Conservation (phyloP, 2,113 vertebrate genomes). For the Cyrtonyx montezumae region DNA sequence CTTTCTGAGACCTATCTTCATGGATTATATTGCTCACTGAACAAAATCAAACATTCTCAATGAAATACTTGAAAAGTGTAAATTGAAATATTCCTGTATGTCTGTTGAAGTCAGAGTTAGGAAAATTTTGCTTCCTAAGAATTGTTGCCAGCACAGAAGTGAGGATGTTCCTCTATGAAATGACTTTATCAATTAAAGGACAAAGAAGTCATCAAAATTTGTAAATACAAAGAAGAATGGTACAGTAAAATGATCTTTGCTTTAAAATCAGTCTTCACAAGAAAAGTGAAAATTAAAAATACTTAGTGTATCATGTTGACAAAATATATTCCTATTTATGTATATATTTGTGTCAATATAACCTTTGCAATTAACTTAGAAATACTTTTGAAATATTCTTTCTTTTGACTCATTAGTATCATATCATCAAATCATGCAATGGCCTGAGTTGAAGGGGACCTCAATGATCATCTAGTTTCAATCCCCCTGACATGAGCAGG, state of each 20-base stretch:
- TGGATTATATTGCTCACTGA: not conserved
- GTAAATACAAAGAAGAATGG: not conserved
- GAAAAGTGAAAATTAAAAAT: not conserved
- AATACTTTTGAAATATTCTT: not conserved
- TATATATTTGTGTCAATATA: not conserved
- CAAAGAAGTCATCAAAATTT: not conserved
- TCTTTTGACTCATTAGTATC: constrained; percentile 3
- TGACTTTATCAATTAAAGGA: not conserved
- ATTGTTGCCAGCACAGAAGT: not conserved
- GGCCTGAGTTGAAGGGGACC: too few relatives aligned
- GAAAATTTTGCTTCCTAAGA: not conserved
- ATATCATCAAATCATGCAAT: too few relatives aligned
- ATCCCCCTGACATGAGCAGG: too few relatives aligned
- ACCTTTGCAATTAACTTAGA: not conserved
- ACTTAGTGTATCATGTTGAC: too few relatives aligned
- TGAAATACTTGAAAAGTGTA: not conserved
- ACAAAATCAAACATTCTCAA: not conserved
- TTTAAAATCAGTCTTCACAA: not conserved
- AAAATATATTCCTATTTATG: too few relatives aligned
- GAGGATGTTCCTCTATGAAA: not conserved
- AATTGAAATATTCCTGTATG: not conserved
- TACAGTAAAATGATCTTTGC: not conserved
- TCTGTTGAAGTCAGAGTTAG: not conserved
- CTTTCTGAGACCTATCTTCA: not conserved
- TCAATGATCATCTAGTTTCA: too few relatives aligned